phyloP scores from a whole-genome alignment of 2,797 vertebrate species.

The Acipenser transmontanus region DNA sequence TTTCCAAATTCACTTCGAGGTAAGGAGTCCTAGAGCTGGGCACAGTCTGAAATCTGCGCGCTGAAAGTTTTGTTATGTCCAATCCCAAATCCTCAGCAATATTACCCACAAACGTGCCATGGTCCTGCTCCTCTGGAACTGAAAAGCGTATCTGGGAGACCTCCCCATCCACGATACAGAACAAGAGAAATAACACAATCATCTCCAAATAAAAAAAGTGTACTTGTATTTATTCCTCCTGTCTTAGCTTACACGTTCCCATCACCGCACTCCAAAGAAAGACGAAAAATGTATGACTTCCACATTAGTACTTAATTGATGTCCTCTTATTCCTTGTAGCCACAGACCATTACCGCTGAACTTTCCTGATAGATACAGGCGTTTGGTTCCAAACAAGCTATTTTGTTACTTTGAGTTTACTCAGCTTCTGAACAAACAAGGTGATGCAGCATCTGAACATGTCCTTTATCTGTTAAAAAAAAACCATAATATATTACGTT shows the following conservation, averaged over 20 bases:
- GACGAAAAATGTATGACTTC: slow-evolving; percentile 34
- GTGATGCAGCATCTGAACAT: slow-evolving; percentile 33
- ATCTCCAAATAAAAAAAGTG: slow-evolving; percentile 70
- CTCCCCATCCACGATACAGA: slow-evolving; percentile 75
- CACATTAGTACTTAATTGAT: slow-evolving; percentile 15
- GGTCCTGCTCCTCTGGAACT: slow-evolving; percentile 90
- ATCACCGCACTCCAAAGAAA: slow-evolving; percentile 36
- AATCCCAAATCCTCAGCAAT: slow-evolving; percentile 95
- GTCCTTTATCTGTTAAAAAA: slow-evolving; percentile 34
- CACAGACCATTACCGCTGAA: slow-evolving; percentile 27
- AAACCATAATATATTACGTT: slow-evolving; percentile 19
- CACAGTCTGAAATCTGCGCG: slow-evolving; percentile 87
- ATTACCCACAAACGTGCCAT: slow-evolving; percentile 94
- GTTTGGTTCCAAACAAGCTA: slow-evolving; percentile 22
- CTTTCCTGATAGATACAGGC: slow-evolving; percentile 19
- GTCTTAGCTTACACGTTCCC: slow-evolving; percentile 32
- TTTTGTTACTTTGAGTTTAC: slow-evolving; percentile 23
- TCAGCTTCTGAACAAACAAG: slow-evolving; percentile 29
- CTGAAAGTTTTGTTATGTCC: slow-evolving; percentile 92
- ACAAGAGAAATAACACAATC: slow-evolving; percentile 74
- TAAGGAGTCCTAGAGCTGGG: slow-evolving; percentile 85
- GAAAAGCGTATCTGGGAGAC: slow-evolving; percentile 88
- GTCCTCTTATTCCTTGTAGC: slow-evolving; percentile 20
- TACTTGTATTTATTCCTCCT: slow-evolving; percentile 51
- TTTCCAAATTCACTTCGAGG: slow-evolving; percentile 91